Evolutionary conservation across 1,140 invertebrate genomes (phyloP).

Genomic region (Drosophila elegans): DNA sequence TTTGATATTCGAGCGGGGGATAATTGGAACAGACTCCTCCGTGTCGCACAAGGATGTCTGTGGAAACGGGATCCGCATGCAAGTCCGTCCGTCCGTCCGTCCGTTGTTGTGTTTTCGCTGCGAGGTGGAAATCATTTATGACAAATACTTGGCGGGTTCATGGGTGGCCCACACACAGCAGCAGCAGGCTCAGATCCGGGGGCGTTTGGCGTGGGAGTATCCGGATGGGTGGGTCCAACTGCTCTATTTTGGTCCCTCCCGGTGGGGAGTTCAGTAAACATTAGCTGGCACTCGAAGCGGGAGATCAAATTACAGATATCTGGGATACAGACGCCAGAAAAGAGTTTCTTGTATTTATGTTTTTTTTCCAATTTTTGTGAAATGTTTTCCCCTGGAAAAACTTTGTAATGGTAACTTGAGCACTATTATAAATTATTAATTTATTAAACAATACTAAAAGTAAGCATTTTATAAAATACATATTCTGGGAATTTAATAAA

Average conservation of each 20-base stretch:
- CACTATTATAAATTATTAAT: too few relatives aligned
- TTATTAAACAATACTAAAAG: too few relatives aligned
- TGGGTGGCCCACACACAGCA: slow-evolving; percentile 60
- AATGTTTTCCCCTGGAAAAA: too few relatives aligned
- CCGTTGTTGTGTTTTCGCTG: slow-evolving; percentile 8
- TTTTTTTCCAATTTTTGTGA: too few relatives aligned
- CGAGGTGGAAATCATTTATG: slow-evolving; percentile 59
- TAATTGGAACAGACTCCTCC: slow-evolving; percentile 70
- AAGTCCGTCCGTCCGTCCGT: slow-evolving; percentile 6
- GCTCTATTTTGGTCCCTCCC: slow-evolving; percentile 58
- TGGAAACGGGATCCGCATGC: slow-evolving; percentile 43
- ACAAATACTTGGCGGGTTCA: slow-evolving; percentile 57
- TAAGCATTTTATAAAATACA: too few relatives aligned
- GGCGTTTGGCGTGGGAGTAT: slow-evolving; percentile 57
- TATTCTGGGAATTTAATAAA: too few relatives aligned
- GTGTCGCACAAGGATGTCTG: slow-evolving; percentile 24
- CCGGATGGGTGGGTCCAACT: slow-evolving; percentile 14
- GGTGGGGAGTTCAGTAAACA: slow-evolving; percentile 32
- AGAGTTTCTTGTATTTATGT: background rate
- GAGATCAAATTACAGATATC: slow-evolving; percentile 17
- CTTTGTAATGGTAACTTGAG: too few relatives aligned
- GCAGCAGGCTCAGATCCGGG: background rate
- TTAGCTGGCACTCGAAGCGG: slow-evolving; percentile 3
- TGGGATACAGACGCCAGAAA: background rate
- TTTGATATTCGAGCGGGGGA: slow-evolving; percentile 76